Base-by-base conservation (phyloP, 1,140 invertebrate genomes). In the Drosophila melanica region DNA sequence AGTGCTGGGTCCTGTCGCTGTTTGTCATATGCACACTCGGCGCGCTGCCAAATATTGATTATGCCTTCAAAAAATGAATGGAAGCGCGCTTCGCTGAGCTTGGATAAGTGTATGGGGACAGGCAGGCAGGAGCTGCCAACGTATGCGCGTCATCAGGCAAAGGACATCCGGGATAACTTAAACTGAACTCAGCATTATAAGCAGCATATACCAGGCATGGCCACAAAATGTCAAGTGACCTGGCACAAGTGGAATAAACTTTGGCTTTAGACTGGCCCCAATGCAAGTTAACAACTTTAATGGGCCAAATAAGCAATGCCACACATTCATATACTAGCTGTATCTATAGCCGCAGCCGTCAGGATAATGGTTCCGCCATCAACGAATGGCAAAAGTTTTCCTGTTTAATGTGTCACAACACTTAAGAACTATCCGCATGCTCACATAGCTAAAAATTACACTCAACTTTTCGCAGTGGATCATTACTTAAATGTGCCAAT, bases 11-110 rank as follows among this genome's bases (percentile, higher is more conserved):
- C 67, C 82, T 86, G 81, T 86, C 78, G 67, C 75, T 81, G 79
- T 87, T 84, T 89, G 84, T 87, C 84, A 87, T 87, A 89, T 89
- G 84, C 82, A 77, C 30, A 77, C 78, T 87, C 84, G 84, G 84
- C 84, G 79, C 57, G 35, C 79, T 87, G 84, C 84, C 84, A 87
- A 87, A 82, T 87, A 87, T 87, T 87, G 84, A 87, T 87, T 87
- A 79, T 87, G 79, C 68, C 76, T 77, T 73, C 82, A 55, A 73
- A 89, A 80, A 81, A 85, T 87, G 82, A 87, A 87, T 87, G 79
- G 82, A 82, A 87, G 20, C 75, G 79, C 79, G 84, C 84, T 84
- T 89, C 79, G 72, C 69, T 89, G 84, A 82, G 50, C 79, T 44
- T 48, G 65, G 64, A 71, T 53, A 73, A 76, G 75, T 68, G n/a